Percentiles rank a stretch among this genome's conserved stretches.
Conservation (phyloP, 2,113 vertebrate genomes). For the Uria aalge region DNA sequence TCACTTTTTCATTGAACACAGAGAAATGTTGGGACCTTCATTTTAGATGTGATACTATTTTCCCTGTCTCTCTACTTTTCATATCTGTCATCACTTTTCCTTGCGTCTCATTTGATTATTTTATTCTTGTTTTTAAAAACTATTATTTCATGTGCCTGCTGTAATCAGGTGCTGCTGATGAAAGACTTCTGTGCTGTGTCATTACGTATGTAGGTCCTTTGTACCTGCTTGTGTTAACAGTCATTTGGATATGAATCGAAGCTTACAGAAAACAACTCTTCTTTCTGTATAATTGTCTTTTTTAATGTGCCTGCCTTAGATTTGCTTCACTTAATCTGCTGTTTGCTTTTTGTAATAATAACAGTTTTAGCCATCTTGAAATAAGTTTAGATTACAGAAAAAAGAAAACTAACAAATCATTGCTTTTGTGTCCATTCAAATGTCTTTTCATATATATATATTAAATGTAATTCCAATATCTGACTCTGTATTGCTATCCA, state of each 20-base stretch:
- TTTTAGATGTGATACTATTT: background rate
- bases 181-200: background rate
- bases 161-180: slow-evolving; percentile 2
- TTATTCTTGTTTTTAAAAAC: background rate
- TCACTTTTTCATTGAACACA: background rate
- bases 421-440: background rate
- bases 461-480: background rate
- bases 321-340: slow-evolving; percentile 1
- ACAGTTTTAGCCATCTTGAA: background rate
- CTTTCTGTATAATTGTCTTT: background rate
- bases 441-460: background rate
- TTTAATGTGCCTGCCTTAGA: background rate
- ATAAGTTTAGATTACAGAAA: background rate
- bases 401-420: background rate
- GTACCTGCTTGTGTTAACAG: background rate
- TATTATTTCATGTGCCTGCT: background rate
- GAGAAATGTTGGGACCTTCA: background rate
- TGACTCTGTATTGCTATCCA: background rate
- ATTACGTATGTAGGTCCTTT: background rate
- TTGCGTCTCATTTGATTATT: background rate
- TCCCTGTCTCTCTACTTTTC: background rate
- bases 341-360: background rate
- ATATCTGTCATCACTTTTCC: background rate
- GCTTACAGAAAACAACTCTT: background rate
- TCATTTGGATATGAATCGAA: background rate